Conservation (phyloP, 2,797 vertebrate species). For the Clarias laeviceps region DNA sequence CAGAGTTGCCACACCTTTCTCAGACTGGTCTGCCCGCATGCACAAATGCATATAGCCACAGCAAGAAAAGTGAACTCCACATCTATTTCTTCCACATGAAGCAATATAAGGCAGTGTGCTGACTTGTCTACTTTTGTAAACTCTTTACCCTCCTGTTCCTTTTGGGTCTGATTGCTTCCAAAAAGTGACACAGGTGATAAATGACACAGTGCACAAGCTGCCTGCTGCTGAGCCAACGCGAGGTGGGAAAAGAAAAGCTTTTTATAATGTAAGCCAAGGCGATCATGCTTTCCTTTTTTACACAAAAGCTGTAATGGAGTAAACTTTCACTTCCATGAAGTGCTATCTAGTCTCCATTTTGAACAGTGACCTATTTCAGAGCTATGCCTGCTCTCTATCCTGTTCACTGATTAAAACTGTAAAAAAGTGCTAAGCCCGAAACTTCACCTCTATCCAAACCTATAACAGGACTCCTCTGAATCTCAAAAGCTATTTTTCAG, state of each 20-base stretch:
- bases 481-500: conserved; percentile 35
- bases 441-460: conserved; percentile 1
- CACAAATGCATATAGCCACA: neutral
- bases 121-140: conserved; percentile 32
- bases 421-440: neutral
- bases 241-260: neutral
- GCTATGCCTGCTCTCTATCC: neutral
- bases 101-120: conserved; percentile 23
- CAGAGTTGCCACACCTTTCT: neutral
- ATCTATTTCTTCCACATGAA: conserved; percentile 8
- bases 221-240: neutral
- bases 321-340: neutral
- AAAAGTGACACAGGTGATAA: conserved; percentile 45
- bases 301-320: neutral
- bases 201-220: conserved; percentile 9
- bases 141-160: conserved; percentile 30
- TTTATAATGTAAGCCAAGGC: conserved; percentile 9
- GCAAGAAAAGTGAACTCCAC: neutral
- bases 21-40: too few relatives aligned
- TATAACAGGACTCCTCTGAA: neutral
- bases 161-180: conserved; percentile 31
- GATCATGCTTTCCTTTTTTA: neutral
- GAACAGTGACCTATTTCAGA: conserved; percentile 15
- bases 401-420: neutral
- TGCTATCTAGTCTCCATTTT: conserved; percentile 6